These are phyloP conservation scores for Eurystomus gularis DNA, from an alignment of 2,113 vertebrate genomes.

Conservation along the genomic window DNA sequence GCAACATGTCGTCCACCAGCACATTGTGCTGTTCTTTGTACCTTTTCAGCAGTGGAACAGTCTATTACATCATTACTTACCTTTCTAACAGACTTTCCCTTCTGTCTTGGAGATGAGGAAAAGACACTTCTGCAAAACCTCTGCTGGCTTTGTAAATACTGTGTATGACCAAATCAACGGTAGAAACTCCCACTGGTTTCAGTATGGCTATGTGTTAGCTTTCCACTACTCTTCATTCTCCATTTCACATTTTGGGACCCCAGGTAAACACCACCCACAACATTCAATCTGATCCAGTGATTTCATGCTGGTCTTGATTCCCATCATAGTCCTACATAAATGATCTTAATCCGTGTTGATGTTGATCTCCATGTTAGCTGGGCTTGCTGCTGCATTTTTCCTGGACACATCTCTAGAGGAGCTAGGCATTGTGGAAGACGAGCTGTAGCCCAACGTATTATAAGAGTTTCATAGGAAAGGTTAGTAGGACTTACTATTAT, in stretches of 20 bases:
- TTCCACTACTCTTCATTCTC: neutral
- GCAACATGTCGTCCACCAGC: neutral
- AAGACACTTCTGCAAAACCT: neutral
- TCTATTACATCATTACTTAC: neutral
- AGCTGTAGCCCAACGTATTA: neutral
- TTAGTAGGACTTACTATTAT: neutral
- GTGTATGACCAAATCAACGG: neutral
- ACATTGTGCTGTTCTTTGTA: neutral
- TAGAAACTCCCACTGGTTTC: neutral
- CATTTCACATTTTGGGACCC: neutral
- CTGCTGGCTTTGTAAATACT: neutral
- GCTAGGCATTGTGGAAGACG: neutral
- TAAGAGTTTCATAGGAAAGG: neutral
- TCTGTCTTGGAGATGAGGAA: neutral
- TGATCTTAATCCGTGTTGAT: neutral
- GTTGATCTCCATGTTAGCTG: neutral
- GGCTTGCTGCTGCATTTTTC: neutral
- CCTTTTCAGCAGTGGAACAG: neutral
- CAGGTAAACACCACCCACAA: neutral
- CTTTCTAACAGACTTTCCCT: neutral
- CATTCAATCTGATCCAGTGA: neutral
- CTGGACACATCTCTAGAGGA: neutral
- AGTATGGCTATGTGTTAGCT: neutral
- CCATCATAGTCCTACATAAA: neutral
- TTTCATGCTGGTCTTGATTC: neutral